Base-by-base conservation (phyloP, 2,113 vertebrate genomes). In the Anolis carolinensis region DNA sequence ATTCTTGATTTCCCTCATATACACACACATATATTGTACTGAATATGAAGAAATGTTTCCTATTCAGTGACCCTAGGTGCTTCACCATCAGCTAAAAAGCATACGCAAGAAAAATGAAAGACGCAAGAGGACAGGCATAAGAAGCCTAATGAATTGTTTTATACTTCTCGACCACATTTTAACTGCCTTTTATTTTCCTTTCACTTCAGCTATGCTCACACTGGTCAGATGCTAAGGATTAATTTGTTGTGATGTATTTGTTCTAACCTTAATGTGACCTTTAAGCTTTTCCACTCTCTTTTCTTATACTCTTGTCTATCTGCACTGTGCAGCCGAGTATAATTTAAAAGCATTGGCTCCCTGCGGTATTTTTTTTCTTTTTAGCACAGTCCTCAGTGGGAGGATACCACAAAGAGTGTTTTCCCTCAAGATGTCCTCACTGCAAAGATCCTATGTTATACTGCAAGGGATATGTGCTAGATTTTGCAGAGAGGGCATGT, bases 161-260 rank as follows among this genome's bases (percentile, higher is more conserved):
- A 81, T 87, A 83, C 10, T 23, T 93, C 92, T 93, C 91, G 85
- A 90, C 82, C 87, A 82, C 88, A 88, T 92, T 94, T 95, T 92
- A 89, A 85, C 83, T 88, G 81, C 7, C 68, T 80, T 80, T 63
- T 73, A 62, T 67, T 55, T 89, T 73, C 52, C 34, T 50, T 74
- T 79, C 83, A 79, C 52, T 88, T 89, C 13, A 87, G 93, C 82
- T 76, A 48, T 90, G 76, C 85, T 88, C 74, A 59, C 5, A 0
- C 65, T 91, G 86, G 89, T 95, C 92, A 91, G 92, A 94, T 95
- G 90, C 94, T 94, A 94, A 94, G 90, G 92, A 95, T 96, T 96
- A 96, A 94, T 97, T 97, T 93, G 84, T 92, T 94, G 91, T 94
- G 95, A 94, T 93, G 91, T 94, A 93, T 96, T 96, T 96, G 91